Evolutionary conservation across 2,888 invertebrate genomes (phyloP), one percentile per base, ranked within the genome.

Genomic region (Hanleya hanleyi): DNA sequence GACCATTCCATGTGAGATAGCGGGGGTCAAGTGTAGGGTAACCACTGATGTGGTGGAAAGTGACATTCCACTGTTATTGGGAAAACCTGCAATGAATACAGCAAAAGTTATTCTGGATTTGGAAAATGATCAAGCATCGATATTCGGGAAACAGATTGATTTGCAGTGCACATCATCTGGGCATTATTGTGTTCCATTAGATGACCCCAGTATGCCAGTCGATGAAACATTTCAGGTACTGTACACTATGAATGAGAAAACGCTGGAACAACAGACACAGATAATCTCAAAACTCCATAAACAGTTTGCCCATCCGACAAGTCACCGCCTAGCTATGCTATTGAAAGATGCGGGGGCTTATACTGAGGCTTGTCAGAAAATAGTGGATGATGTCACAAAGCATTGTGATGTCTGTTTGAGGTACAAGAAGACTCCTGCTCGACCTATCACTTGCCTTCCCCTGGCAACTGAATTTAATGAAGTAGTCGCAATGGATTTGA

Each of bases 141-240:
- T 79, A 32, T 73, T 79, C 47, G 73, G 72, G n/a, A 62, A 70
- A n/a, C 72, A 74, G 33, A 71, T 79, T 67, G 67, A 69, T 12
- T 41, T 77, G 26, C 49, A 76, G 29, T 70, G 71, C 26, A 77
- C 76, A 9, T 67, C 67, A 3, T 75, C 74, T 37, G 74, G 75
- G 33, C 78, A 78, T 67, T 78, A 78, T 35, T 78, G 73, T 62
- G 65, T 77, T n/a, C 76, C 70, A 1, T 67, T 77, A 41, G 70
- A 76, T 67, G 67, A 68, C 7, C 12, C 9, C 29, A 15, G 9
- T 26, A 41, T 41, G 47, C 47, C 47, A 41, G 57, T 22, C 9
- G 57, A 57, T 15, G 57, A 57, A 22, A 57, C 57, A 9, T 57
- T 22, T 15, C 12, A 57, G 9, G 57, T 57, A 26, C 22, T 50